Conservation (phyloP, 1,140 invertebrate genomes). For the Drosophila varians region DNA sequence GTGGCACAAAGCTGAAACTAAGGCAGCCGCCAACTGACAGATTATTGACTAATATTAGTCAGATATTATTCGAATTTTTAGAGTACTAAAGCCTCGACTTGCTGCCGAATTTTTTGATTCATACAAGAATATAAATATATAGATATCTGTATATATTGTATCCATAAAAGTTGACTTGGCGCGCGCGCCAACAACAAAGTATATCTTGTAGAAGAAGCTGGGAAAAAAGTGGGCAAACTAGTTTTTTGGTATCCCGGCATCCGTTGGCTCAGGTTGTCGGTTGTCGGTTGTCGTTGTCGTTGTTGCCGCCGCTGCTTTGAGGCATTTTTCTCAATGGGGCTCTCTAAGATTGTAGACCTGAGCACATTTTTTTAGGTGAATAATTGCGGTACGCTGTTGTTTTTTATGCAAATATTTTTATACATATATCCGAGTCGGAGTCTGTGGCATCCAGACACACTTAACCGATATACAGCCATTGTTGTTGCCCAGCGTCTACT, state of each 20-base stretch:
- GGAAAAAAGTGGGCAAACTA: slow-evolving; percentile 76
- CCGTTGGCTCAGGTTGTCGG: slow-evolving; percentile 76
- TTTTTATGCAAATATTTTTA: slow-evolving; percentile 68
- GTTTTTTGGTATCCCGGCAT: slow-evolving; percentile 77
- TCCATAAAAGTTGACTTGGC: slow-evolving; percentile 67
- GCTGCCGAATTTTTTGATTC: slow-evolving; percentile 11
- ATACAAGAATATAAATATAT: slow-evolving; percentile 38
- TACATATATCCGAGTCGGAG: slow-evolving; percentile 19
- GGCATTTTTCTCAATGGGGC: slow-evolving; percentile 72
- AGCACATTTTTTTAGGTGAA: slow-evolving; percentile 62
- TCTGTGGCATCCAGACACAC: slow-evolving; percentile 51
- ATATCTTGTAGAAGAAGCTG: slow-evolving; percentile 21
- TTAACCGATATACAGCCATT: slow-evolving; percentile 39
- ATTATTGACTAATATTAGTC: too few relatives aligned
- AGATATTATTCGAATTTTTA: too few relatives aligned
- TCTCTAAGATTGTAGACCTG: slow-evolving; percentile 67
- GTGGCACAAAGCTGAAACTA: too few relatives aligned
- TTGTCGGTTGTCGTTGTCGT: too few relatives aligned
- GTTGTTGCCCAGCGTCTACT: slow-evolving; percentile 14
- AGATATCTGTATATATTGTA: slow-evolving; percentile 27
- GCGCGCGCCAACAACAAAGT: slow-evolving; percentile 65
- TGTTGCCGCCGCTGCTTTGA: slow-evolving; percentile 32
- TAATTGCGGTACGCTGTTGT: slow-evolving; percentile 60
- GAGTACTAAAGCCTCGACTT: background rate
- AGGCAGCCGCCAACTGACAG: slow-evolving; percentile 3